phyloP scores from a whole-genome alignment of 2,797 vertebrate species.

The Odontamblyopus rebecca region DNA sequence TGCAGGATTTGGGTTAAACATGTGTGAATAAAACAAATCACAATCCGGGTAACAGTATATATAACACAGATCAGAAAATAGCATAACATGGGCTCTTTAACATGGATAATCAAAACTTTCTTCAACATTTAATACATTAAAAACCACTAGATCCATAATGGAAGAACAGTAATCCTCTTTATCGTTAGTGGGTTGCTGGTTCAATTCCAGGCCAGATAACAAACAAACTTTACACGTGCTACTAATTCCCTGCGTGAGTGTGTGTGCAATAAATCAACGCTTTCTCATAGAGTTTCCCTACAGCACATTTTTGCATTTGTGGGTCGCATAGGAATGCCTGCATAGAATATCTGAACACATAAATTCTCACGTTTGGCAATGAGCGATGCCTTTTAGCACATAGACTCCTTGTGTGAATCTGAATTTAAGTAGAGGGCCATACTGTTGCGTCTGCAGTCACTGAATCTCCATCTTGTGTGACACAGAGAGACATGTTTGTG shows the following conservation, averaged over 20 bases:
- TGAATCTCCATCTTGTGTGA: background rate
- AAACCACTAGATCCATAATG: too few species aligned
- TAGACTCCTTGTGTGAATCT: background rate
- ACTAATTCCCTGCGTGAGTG: background rate
- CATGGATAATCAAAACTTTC: too few species aligned
- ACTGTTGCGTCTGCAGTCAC: background rate
- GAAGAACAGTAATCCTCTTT: background rate
- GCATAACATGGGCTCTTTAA: too few species aligned
- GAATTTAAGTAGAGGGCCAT: background rate
- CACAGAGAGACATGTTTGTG: constrained; percentile 7
- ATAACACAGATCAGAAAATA: too few species aligned
- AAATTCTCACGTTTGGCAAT: background rate
- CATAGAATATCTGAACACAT: background rate
- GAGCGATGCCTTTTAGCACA: background rate
- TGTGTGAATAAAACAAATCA: too few species aligned
- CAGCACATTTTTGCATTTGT: background rate
- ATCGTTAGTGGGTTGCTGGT: background rate
- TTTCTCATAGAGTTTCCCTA: background rate
- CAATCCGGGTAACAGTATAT: too few species aligned
- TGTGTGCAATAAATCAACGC: background rate
- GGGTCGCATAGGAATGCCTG: background rate
- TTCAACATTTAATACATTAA: too few species aligned
- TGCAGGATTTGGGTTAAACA: too few species aligned
- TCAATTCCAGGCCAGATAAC: background rate
- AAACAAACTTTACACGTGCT: background rate